Percentiles rank a stretch among this genome's conserved stretches.
Conservation (phyloP, 2,797 vertebrate species). For the Syncerus caffer region DNA sequence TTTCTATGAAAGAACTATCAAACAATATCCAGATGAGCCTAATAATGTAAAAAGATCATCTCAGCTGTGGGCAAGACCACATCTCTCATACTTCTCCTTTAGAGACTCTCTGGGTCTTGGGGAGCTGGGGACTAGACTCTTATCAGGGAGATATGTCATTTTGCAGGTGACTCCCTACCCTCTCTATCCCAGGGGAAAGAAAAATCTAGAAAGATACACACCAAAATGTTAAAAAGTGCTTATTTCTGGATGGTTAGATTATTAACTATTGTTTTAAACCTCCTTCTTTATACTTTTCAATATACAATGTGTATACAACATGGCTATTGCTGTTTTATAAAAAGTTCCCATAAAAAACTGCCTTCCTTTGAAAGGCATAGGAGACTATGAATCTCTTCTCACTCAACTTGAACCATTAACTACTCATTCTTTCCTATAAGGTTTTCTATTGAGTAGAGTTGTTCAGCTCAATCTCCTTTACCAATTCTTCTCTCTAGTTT, state of each 20-base stretch:
- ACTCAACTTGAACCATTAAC: neutral
- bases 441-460: neutral
- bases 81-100: neutral
- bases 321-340: neutral
- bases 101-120: neutral
- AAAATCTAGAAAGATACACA: neutral
- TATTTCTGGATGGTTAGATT: neutral
- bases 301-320: neutral
- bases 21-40: neutral
- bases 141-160: neutral
- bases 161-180: neutral
- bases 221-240: neutral
- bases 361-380: conserved; percentile 12
- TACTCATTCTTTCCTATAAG: neutral
- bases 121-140: neutral
- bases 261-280: neutral
- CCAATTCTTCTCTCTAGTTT: neutral
- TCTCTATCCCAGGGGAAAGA: neutral
- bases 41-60: neutral
- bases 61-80: neutral
- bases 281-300: neutral
- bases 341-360: neutral
- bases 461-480: neutral
- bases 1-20: neutral
- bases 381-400: neutral